phyloP scores from a whole-genome alignment of 1,140 invertebrate genomes.

The Caenorhabditis briggsae region DNA sequence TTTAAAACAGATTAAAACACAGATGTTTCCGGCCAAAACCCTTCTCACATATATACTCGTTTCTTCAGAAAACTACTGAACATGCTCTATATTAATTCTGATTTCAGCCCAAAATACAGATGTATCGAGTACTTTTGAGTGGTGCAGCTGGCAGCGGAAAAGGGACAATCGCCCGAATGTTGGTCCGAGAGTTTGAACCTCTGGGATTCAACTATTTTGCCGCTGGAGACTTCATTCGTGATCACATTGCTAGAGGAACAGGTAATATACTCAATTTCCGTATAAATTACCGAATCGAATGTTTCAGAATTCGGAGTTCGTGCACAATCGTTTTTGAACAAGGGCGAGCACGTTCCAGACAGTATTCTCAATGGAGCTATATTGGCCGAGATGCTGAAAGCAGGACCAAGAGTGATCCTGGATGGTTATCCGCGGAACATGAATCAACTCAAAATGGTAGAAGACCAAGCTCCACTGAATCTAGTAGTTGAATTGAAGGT shows the following conservation, averaged over 20 bases:
- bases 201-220: slow-evolving; percentile 57
- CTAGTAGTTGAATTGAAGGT: slow-evolving; percentile 53
- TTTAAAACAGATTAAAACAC: slow-evolving; percentile 7
- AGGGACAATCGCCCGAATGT: slow-evolving; percentile 57
- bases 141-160: slow-evolving; percentile 61
- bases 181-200: slow-evolving; percentile 55
- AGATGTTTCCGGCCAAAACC: neutral
- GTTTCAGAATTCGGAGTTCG: slow-evolving; percentile 58
- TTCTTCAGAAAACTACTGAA: neutral
- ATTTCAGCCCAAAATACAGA: slow-evolving; percentile 22
- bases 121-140: slow-evolving; percentile 59
- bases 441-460: slow-evolving; percentile 58
- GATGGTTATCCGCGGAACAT: slow-evolving; percentile 59
- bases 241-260: slow-evolving; percentile 57
- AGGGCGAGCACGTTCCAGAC: slow-evolving; percentile 60
- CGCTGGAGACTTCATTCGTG: slow-evolving; percentile 58
- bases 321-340: slow-evolving; percentile 58
- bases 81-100: too few relatives aligned
- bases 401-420: slow-evolving; percentile 46
- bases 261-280: slow-evolving; percentile 26
- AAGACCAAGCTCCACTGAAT: slow-evolving; percentile 55
- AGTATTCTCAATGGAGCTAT: slow-evolving; percentile 59
- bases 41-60: neutral
- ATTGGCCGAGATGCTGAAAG: slow-evolving; percentile 27
- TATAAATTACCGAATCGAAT: neutral